Evolutionary conservation across 2,797 vertebrate genomes (phyloP).

Genomic region (Cyprinodon diabolis): DNA sequence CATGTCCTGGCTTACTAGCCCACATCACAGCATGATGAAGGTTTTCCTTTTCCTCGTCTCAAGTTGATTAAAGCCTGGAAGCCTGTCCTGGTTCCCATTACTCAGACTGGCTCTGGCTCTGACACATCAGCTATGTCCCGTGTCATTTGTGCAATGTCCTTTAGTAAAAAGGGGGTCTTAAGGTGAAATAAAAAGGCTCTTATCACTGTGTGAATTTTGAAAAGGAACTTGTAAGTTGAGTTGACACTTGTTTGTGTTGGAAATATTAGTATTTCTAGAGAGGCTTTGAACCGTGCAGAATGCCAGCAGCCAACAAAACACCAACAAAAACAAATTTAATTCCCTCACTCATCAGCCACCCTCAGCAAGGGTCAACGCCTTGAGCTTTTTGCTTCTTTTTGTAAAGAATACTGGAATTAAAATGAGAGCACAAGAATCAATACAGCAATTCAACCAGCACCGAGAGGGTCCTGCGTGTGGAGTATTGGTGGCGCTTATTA

Average conservation of each 20-base stretch:
- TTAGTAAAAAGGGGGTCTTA: conserved; percentile 12
- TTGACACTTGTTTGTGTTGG: background rate
- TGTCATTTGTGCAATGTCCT: conserved; percentile 20
- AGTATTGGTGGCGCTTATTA: conserved; percentile 77
- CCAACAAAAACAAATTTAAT: conserved; percentile 57
- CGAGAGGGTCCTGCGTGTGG: conserved; percentile 66
- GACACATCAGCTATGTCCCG: conserved; percentile 27
- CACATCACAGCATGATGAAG: conserved; percentile 68
- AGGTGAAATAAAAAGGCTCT: conserved; percentile 6
- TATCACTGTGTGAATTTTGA: conserved; percentile 10
- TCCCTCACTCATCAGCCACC: conserved; percentile 50
- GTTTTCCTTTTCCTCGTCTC: conserved; percentile 75
- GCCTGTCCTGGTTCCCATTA: conserved; percentile 61
- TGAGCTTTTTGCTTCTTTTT: conserved; percentile 62
- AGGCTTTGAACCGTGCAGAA: conserved; percentile 33
- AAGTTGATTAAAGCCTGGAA: conserved; percentile 76
- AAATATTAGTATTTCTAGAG: conserved; percentile 19
- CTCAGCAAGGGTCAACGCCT: conserved; percentile 60
- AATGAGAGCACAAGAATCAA: conserved; percentile 72
- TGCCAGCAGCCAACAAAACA: conserved; percentile 41
- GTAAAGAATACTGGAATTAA: conserved; percentile 74
- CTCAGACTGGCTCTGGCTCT: conserved; percentile 49
- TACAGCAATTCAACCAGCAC: conserved; percentile 71
- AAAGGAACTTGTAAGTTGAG: conserved; percentile 8
- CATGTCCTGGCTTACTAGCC: conserved; percentile 73